Evolutionary conservation across 2,888 invertebrate species (phyloP).

Genomic region (Andrena trimmerana): DNA sequence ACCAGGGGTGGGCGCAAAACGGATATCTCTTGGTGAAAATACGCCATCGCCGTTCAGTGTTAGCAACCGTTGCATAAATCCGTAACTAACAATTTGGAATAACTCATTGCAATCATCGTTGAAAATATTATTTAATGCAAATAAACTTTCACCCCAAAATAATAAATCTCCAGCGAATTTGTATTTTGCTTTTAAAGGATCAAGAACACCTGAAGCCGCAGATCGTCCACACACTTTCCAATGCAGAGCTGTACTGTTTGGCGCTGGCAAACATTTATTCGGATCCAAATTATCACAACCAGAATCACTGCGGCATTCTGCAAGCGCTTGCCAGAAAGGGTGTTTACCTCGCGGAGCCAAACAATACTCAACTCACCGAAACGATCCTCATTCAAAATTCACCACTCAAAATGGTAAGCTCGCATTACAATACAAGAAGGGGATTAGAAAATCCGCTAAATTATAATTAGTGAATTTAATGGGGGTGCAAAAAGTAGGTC

Average conservation of each 20-base stretch:
- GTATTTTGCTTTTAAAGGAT: slow-evolving; percentile 86
- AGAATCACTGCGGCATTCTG: slow-evolving; percentile 97
- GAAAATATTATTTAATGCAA: neutral
- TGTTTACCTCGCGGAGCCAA: slow-evolving; percentile 93
- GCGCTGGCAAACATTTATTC: slow-evolving; percentile 98
- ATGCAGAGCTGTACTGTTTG: slow-evolving; percentile 97
- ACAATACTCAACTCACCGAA: slow-evolving; percentile 96
- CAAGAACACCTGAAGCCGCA: slow-evolving; percentile 97
- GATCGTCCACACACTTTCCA: slow-evolving; percentile 95
- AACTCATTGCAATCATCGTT: too few relatives aligned
- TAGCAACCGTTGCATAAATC: too few relatives aligned
- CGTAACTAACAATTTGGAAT: too few relatives aligned
- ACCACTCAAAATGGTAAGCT: slow-evolving; percentile 95
- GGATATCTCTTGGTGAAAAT: too few relatives aligned
- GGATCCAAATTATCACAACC: slow-evolving; percentile 97
- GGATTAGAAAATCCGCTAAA: too few relatives aligned
- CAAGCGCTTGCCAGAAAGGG: slow-evolving; percentile 97
- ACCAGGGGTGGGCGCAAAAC: too few relatives aligned
- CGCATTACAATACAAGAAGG: neutral
- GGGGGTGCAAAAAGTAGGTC: too few relatives aligned
- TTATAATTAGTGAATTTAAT: too few relatives aligned
- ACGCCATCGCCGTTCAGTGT: too few relatives aligned
- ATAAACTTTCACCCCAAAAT: too few relatives aligned
- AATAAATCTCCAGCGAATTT: too few relatives aligned
- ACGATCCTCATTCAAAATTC: slow-evolving; percentile 98